phyloP scores from a whole-genome alignment of 1,140 invertebrate genomes.

The Venturia canescens region DNA sequence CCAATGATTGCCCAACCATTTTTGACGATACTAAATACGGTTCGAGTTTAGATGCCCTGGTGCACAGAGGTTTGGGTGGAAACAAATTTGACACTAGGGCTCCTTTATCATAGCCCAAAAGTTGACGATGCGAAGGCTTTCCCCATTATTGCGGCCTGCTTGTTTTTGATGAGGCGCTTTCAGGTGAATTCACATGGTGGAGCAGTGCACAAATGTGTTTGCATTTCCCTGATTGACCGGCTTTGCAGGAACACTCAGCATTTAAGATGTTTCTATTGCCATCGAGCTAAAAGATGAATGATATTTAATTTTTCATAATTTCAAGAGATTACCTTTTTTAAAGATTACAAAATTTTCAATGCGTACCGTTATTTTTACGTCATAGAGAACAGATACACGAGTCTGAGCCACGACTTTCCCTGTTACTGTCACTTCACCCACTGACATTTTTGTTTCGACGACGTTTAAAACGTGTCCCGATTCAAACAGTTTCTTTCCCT shows the following conservation, averaged over 20 bases:
- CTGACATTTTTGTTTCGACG: constrained; percentile 39
- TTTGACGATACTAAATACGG: not conserved
- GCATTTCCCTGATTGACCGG: constrained; percentile 41
- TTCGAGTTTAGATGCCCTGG: not conserved
- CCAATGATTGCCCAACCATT: not conserved
- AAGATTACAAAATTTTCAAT: not conserved
- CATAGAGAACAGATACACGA: constrained; percentile 41
- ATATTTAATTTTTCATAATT: constrained; percentile 27
- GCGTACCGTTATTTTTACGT: constrained; percentile 46
- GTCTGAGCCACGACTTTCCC: constrained; percentile 44
- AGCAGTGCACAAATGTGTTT: constrained; percentile 49
- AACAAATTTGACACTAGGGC: constrained; percentile 11
- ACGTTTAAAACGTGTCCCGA: too few species aligned
- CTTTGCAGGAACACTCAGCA: constrained; percentile 48
- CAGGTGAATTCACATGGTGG: constrained; percentile 49
- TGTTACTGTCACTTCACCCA: not conserved
- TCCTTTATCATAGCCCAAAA: constrained; percentile 19
- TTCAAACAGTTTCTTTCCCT: constrained; percentile 37
- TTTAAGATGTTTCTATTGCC: constrained; percentile 26
- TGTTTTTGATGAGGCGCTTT: constrained; percentile 41
- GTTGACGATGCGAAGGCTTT: constrained; percentile 45
- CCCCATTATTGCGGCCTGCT: constrained; percentile 49
- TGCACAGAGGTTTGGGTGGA: not conserved
- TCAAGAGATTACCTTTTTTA: not conserved
- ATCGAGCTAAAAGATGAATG: constrained; percentile 37